phyloP scores from a whole-genome alignment of 1,140 invertebrate genomes.

The Gonatopus flavifemur region DNA sequence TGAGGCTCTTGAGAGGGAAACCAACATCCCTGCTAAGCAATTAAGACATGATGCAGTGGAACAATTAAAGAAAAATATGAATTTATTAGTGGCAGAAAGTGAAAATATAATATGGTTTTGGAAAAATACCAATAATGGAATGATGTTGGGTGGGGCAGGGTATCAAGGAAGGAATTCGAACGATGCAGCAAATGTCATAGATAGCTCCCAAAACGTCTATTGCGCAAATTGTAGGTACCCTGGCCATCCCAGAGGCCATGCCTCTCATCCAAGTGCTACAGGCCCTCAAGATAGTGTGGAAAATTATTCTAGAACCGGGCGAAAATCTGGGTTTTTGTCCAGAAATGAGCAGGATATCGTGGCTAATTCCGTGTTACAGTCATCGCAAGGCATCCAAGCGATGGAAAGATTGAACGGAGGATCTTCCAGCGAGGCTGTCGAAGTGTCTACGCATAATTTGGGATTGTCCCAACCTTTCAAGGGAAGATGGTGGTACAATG shows the following conservation, averaged over 20 bases:
- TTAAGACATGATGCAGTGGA: conserved; percentile 8
- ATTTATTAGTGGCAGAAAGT: conserved; percentile 5
- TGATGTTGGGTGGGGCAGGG: conserved; percentile 30
- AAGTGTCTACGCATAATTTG: not conserved
- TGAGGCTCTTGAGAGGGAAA: conserved; percentile 24
- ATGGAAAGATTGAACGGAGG: conserved; percentile 22
- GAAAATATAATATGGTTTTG: conserved; percentile 1
- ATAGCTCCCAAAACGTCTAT: conserved; percentile 20
- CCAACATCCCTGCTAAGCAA: not conserved
- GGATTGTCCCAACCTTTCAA: conserved; percentile 3
- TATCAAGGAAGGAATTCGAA: conserved; percentile 20
- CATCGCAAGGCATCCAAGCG: not conserved
- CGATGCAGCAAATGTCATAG: conserved; percentile 16
- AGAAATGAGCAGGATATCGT: conserved; percentile 22
- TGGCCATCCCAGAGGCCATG: conserved; percentile 37
- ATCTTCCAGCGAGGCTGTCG: not conserved
- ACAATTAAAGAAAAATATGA: conserved; percentile 12
- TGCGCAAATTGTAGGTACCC: not conserved
- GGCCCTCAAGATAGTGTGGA: conserved; percentile 16
- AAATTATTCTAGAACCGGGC: conserved; percentile 16
- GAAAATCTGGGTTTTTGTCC: conserved; percentile 30
- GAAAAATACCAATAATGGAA: conserved; percentile 5
- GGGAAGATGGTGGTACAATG: conserved; percentile 10
- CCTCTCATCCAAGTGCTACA: conserved; percentile 5
- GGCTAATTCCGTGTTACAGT: conserved; percentile 13